These are phyloP conservation scores for Sebastes fasciatus DNA, from an alignment of 2,113 vertebrate genomes.

Conservation along the genomic window DNA sequence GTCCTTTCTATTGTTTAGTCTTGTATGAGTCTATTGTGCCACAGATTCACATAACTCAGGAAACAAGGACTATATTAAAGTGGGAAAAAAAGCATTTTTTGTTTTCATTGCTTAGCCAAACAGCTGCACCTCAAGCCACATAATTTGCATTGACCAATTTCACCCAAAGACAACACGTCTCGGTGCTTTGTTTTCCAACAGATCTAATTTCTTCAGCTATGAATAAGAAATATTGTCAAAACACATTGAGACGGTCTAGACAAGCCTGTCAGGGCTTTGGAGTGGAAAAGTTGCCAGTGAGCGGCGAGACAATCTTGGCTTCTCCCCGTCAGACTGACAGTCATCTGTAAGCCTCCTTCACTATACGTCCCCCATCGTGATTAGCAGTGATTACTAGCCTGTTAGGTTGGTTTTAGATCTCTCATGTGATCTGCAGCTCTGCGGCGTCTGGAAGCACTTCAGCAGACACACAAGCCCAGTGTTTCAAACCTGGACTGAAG, in stretches of 20 bases:
- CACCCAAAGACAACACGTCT: slow-evolving; percentile 40
- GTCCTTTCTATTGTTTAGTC: background rate
- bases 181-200: slow-evolving; percentile 32
- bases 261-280: slow-evolving; percentile 1
- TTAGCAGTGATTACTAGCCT: slow-evolving; percentile 66
- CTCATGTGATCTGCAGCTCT: slow-evolving; percentile 56
- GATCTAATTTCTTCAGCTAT: slow-evolving; percentile 31
- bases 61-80: background rate
- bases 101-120: slow-evolving; percentile 32
- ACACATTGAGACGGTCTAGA: slow-evolving; percentile 28
- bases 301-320: slow-evolving; percentile 14
- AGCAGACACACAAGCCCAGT: slow-evolving; percentile 64
- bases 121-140: slow-evolving; percentile 33
- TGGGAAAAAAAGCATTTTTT: background rate
- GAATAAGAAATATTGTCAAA: slow-evolving; percentile 38
- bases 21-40: slow-evolving; percentile 2
- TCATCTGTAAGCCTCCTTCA: slow-evolving; percentile 51
- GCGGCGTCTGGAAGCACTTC: slow-evolving; percentile 82
- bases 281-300: slow-evolving; percentile 22
- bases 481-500: slow-evolving; percentile 56
- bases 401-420: slow-evolving; percentile 55
- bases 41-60: slow-evolving; percentile 17
- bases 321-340: slow-evolving; percentile 47
- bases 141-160: slow-evolving; percentile 36
- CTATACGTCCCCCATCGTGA: slow-evolving; percentile 52